Evolutionary conservation across 1,140 invertebrate genomes (phyloP), one percentile per base, ranked within the genome.

Genomic region (Apis florea): DNA sequence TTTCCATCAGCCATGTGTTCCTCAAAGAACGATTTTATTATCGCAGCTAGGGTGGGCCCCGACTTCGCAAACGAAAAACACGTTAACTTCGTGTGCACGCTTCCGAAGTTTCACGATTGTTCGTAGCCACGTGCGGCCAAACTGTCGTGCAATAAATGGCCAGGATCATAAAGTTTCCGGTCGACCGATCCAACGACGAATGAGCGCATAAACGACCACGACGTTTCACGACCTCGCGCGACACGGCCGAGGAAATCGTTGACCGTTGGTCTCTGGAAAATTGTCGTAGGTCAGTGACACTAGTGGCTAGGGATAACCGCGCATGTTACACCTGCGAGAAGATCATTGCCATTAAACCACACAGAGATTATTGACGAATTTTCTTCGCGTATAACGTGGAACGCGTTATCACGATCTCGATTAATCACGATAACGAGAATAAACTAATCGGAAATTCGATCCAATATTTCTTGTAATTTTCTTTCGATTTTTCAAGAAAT

Each of bases 81-180:
- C 26, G 40, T 63, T 9, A 19, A 40, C n/a, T 40, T 49, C 11
- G 11, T 17, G 2, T 24, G 78, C 58, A 79, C 69, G 73, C 58
- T 76, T 56, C 47, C 26, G 31, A 15, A 68, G 66, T 5, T 53
- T 11, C n/a, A 13, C 53, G 73, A 82, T 76, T 75, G 70, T 85
- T 77, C 49, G 54, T 11, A 31, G 72, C 40, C 85, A 82, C 77
- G 85, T 84, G 86, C 63, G 73, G 49, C 15, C 66, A 49, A 79
- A 86, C 56, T 51, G 64, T 40, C 56, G 63, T 19, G 71, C 67
- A 79, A 79, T 87, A 83, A 82, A 66, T 24, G 51, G 6, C 51
- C n/a, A 61, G n/a, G 76, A 51, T 88, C 87, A 86, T 88, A 88
- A 88, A 88, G 59, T 58, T 79, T 78, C 63, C 58, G 54, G 70